These are phyloP conservation scores for Parascotia fuliginaria DNA, from an alignment of 2,888 invertebrate species.

Conservation along the genomic window DNA sequence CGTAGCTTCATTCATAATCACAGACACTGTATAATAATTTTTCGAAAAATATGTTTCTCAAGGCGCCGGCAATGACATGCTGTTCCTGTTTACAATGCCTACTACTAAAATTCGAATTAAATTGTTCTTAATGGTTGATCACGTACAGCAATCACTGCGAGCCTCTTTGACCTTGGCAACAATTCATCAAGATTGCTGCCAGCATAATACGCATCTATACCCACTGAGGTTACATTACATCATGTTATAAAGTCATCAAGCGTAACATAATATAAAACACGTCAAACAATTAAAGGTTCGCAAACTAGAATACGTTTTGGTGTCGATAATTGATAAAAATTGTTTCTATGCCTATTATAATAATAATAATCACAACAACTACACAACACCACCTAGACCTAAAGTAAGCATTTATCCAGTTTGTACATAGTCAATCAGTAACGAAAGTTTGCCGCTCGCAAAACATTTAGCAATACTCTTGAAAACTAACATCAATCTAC, in stretches of 20 bases:
- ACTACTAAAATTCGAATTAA: conserved; percentile 10
- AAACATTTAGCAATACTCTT: conserved; percentile 48
- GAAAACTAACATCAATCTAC: background rate
- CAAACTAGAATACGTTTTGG: conserved; percentile 5
- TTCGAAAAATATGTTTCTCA: background rate
- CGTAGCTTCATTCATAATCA: background rate
- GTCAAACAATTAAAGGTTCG: conserved; percentile 16
- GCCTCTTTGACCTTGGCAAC: conserved; percentile 58
- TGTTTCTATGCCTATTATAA: conserved; percentile 28
- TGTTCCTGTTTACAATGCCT: conserved; percentile 5
- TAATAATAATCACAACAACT: no score
- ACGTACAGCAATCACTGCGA: conserved; percentile 40
- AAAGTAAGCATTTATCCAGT: no score
- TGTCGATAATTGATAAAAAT: conserved; percentile 5
- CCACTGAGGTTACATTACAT: conserved; percentile 56
- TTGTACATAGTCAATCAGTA: conserved; percentile 48
- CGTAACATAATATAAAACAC: conserved; percentile 36
- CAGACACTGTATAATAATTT: background rate
- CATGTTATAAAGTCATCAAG: conserved; percentile 56
- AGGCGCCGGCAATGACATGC: conserved; percentile 5
- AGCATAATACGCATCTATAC: conserved; percentile 43
- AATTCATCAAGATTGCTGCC: conserved; percentile 51
- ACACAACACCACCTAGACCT: no score
- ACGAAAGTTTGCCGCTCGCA: conserved; percentile 44
- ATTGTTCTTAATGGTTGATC: conserved; percentile 17